Base-by-base conservation (phyloP, 2,888 invertebrate species). In the Drosophila austrosaltans region DNA sequence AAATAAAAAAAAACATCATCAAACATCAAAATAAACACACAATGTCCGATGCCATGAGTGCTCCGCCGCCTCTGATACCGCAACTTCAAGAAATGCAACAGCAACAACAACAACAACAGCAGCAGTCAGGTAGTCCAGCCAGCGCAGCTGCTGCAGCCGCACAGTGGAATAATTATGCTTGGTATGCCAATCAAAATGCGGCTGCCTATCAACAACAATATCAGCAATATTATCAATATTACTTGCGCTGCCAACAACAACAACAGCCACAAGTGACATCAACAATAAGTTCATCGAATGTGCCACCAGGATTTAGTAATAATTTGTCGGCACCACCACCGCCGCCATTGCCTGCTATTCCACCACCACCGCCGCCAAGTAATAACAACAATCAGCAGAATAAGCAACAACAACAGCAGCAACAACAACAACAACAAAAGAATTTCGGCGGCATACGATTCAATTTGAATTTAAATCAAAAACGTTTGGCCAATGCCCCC, bases 381-480 rank as follows among this genome's bases (percentile, higher is more conserved):
- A 74, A 65, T 56, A 76, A 74, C 40, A 65, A 63, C 6, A 71
- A 75, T 6, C 77, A 78, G 16, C 85, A 87, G 30, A 69, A 74
- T 2, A 79, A 78, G 22, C 81, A 80, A 16, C 57, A 61, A 12
- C 16, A 65, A 63, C 6, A 71, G 74, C 77, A 78, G 16, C 85
- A 87, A 28, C 81, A 80, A 16, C 57, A 61, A 12, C 81, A 76
- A 40, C 75, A 79, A 30, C 80, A 82, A 63, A 92, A 92, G 69
- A 91, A 91, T 82, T 94, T 93, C 75, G 93, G 93, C 57, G 93
- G 93, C 56, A 93, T 94, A 73, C 93, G 94, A 59, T 94, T 94
- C 77, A 93, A 93, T 89, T 91, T 94, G 57, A 93, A 93, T 89
- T 80, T 83, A n/a, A 93, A 91, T 82, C 93, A 90, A 63, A 92